Conservation (phyloP, 2,888 invertebrate species). For the Drosophila dives region DNA sequence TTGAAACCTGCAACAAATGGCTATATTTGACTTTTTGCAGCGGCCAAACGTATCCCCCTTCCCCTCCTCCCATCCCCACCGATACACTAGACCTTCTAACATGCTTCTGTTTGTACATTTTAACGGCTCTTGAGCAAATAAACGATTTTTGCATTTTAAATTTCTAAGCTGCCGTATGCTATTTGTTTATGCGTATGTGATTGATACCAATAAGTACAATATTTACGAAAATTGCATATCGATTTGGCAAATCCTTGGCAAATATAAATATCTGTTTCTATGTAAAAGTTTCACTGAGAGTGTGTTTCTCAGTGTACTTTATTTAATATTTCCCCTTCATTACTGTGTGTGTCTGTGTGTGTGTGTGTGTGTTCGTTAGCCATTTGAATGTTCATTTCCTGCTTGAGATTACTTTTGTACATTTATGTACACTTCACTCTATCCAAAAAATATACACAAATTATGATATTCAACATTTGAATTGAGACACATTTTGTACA, state of each 20-base stretch:
- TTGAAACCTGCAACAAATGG: slow-evolving; percentile 79
- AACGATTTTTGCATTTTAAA: slow-evolving; percentile 79
- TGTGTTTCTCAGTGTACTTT: slow-evolving; percentile 26
- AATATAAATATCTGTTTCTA: slow-evolving; percentile 35
- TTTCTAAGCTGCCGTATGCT: slow-evolving; percentile 60
- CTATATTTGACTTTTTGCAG: slow-evolving; percentile 71
- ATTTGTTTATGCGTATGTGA: slow-evolving; percentile 6
- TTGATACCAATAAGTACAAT: slow-evolving; percentile 49
- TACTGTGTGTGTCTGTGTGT: too few relatives aligned
- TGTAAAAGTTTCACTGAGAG: slow-evolving; percentile 40
- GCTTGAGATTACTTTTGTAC: slow-evolving; percentile 59
- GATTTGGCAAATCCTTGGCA: slow-evolving; percentile 50
- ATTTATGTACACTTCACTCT: slow-evolving; percentile 19
- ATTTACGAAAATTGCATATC: slow-evolving; percentile 73
- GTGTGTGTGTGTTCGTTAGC: slow-evolving; percentile 36
- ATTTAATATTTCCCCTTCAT: slow-evolving; percentile 34
- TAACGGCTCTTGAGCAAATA: slow-evolving; percentile 77
- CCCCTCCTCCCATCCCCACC: too few relatives aligned
- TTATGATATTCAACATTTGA: slow-evolving; percentile 26
- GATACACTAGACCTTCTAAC: slow-evolving; percentile 3
- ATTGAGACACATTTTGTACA: slow-evolving; percentile 2
- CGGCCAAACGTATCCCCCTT: slow-evolving; percentile 54
- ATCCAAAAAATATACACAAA: slow-evolving; percentile 18
- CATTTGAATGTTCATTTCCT: slow-evolving; percentile 63
- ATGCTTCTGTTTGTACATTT: slow-evolving; percentile 64